These are phyloP conservation scores for Rotaria sp. DNA, from an alignment of 2,888 invertebrate genomes.

Conservation along the genomic window DNA sequence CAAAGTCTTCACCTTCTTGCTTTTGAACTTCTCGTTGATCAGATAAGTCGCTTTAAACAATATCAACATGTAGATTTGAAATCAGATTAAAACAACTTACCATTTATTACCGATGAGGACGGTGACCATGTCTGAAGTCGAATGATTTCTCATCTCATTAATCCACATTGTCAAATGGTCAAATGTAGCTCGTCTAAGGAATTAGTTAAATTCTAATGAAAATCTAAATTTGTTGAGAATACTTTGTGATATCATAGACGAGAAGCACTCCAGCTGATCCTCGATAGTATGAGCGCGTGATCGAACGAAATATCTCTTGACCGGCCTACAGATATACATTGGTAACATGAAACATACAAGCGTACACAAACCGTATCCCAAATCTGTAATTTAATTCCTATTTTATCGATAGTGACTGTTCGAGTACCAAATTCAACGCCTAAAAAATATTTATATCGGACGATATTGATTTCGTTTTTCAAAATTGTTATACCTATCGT, in stretches of 20 bases:
- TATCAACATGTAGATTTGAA: not conserved
- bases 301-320: constrained; percentile 79
- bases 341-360: no score
- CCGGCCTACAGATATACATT: constrained; percentile 55
- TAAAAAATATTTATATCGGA: not conserved
- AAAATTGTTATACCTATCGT: constrained; percentile 66
- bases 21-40: constrained; percentile 93
- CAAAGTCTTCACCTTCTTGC: constrained; percentile 99
- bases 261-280: constrained; percentile 96
- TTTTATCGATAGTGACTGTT: constrained; percentile 99
- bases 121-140: constrained; percentile 99
- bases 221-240: not conserved
- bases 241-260: constrained; percentile 87
- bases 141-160: constrained; percentile 97
- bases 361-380: constrained; percentile 74
- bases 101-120: constrained; percentile 99
- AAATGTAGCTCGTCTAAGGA: constrained; percentile 86
- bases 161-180: constrained; percentile 98
- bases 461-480: not conserved
- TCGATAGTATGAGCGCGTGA: constrained; percentile 95
- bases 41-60: constrained; percentile 75
- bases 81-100: constrained; percentile 56
- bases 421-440: constrained; percentile 96
- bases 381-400: constrained; percentile 98
- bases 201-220: not conserved